Evolutionary conservation across 2,888 invertebrate species (phyloP).

Genomic region (Coenonympha arcania): DNA sequence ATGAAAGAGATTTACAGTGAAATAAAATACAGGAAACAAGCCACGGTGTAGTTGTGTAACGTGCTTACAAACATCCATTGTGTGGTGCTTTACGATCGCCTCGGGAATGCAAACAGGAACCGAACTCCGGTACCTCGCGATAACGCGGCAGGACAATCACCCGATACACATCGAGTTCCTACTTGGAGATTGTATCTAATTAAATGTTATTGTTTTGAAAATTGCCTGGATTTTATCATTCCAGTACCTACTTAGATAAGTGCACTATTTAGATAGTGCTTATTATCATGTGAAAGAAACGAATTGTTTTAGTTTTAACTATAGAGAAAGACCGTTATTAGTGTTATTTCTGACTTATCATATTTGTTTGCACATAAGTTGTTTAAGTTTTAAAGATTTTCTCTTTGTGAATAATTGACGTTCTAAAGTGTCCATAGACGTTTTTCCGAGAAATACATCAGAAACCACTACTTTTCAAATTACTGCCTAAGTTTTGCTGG

Average conservation of each 20-base stretch:
- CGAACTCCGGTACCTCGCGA: constrained; percentile 44
- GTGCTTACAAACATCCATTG: constrained; percentile 39
- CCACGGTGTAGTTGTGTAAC: neutral
- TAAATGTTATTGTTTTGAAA: constrained; percentile 10
- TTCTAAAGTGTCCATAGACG: no score
- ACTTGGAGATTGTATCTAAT: constrained; percentile 23
- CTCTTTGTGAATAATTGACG: no score
- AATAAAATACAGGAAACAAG: constrained; percentile 11
- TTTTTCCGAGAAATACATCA: no score
- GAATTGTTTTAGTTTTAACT: neutral
- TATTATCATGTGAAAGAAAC: neutral
- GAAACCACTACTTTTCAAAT: no score
- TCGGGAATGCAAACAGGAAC: constrained; percentile 63
- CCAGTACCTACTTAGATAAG: no score
- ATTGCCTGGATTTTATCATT: neutral
- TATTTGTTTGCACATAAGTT: no score
- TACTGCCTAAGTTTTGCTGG: no score
- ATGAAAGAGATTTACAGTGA: constrained; percentile 1
- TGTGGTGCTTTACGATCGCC: constrained; percentile 45
- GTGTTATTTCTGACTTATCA: no score
- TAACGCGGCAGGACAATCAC: constrained; percentile 35
- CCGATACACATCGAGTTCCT: constrained; percentile 30
- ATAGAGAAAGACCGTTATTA: neutral
- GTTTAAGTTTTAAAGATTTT: no score
- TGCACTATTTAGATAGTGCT: neutral